phyloP scores from a whole-genome alignment of 2,797 vertebrate species.

The Thunnus albacares region DNA sequence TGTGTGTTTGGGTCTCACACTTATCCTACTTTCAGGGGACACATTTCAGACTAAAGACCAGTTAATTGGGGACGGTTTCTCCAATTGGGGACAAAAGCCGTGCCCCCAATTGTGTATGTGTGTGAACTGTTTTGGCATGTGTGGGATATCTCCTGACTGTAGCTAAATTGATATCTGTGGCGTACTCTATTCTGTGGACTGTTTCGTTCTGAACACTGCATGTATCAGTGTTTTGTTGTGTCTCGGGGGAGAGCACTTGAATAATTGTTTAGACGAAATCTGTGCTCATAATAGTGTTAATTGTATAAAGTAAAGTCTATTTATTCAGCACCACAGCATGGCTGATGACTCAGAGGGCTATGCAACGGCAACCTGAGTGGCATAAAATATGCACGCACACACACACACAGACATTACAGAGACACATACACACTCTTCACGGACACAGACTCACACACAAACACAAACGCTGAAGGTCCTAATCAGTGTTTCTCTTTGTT shows the following conservation, averaged over 20 bases:
- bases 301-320: slow-evolving; percentile 66
- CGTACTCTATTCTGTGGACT: neutral
- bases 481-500: slow-evolving; percentile 52
- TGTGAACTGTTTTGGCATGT: neutral
- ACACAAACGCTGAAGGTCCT: slow-evolving; percentile 30
- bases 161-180: slow-evolving; percentile 13
- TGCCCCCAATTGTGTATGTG: too few species aligned
- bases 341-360: slow-evolving; percentile 62
- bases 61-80: too few species aligned
- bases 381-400: slow-evolving; percentile 52
- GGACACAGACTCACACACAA: slow-evolving; percentile 21
- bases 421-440: slow-evolving; percentile 1
- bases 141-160: slow-evolving; percentile 15
- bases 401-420: slow-evolving; percentile 15
- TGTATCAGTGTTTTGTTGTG: slow-evolving; percentile 46
- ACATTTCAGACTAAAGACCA: too few species aligned
- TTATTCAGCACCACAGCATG: slow-evolving; percentile 61
- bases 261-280: slow-evolving; percentile 53
- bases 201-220: slow-evolving; percentile 20
- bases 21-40: too few species aligned
- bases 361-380: slow-evolving; percentile 45
- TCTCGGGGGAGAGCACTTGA: slow-evolving; percentile 50
- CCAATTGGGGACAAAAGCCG: too few species aligned
- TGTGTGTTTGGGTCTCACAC: neutral
- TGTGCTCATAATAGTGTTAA: slow-evolving; percentile 57